Conservation (phyloP, 2,888 invertebrate species). For the Galerucella calmariensis region DNA sequence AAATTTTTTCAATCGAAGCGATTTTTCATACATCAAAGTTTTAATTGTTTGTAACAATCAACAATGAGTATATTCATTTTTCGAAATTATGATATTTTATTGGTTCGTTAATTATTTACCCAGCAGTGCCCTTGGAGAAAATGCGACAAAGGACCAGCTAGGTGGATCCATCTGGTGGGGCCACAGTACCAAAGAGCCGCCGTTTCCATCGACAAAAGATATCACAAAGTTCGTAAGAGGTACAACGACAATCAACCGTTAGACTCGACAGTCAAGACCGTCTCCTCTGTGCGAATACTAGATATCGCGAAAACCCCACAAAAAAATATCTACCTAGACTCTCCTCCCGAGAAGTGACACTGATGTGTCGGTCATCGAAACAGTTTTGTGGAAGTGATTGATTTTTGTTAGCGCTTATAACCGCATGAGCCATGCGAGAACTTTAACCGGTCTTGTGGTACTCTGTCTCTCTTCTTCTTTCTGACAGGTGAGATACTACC, state of each 20-base stretch:
- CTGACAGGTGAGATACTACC: conserved; percentile 54
- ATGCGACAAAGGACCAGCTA: neutral
- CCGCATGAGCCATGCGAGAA: conserved; percentile 23
- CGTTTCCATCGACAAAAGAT: neutral
- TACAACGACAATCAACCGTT: neutral
- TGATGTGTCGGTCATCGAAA: neutral
- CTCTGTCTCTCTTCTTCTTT: conserved; percentile 29
- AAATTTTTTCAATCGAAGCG: no score
- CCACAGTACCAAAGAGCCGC: neutral
- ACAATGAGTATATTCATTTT: no score
- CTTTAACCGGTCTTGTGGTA: conserved; percentile 51
- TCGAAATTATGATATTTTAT: no score
- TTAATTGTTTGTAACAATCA: no score
- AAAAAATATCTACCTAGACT: conserved; percentile 7
- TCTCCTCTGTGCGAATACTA: conserved; percentile 39
- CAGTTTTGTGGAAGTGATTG: conserved; percentile 28
- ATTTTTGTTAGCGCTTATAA: conserved; percentile 28
- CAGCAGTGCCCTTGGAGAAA: neutral
- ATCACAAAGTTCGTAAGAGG: neutral
- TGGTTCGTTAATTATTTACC: no score
- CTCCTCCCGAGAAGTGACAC: neutral
- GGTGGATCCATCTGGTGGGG: neutral
- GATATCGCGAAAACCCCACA: conserved; percentile 3
- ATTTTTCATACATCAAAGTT: no score
- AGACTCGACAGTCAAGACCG: conserved; percentile 48